phyloP scores from a whole-genome alignment of 2,797 vertebrate species.

The Neostethus bicornis region DNA sequence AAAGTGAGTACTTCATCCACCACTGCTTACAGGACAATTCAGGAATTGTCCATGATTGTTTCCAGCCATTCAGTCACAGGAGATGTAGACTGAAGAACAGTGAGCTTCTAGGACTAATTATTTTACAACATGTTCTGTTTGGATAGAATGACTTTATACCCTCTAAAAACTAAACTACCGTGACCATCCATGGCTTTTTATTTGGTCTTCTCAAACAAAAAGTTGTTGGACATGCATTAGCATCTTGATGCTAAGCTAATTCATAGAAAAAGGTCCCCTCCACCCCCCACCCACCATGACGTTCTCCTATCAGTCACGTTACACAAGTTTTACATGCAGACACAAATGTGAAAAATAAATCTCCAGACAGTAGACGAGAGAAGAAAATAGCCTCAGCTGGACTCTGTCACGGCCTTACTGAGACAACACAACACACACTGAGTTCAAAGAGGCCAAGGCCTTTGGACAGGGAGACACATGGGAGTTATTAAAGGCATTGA shows the following conservation, averaged over 20 bases:
- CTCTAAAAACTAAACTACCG: not conserved
- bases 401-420: conserved; percentile 65
- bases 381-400: conserved; percentile 73
- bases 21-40: not conserved
- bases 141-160: conserved; percentile 2
- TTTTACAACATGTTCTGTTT: not conserved
- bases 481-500: conserved; percentile 62
- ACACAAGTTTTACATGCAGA: conserved; percentile 36
- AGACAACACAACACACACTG: conserved; percentile 57
- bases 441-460: conserved; percentile 59
- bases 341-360: conserved; percentile 60
- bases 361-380: conserved; percentile 68
- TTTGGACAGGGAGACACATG: conserved; percentile 58
- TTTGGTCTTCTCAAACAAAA: conserved; percentile 22
- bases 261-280: conserved; percentile 46
- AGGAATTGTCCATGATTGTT: not conserved
- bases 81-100: not conserved
- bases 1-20: too few species aligned
- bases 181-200: conserved; percentile 1
- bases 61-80: not conserved
- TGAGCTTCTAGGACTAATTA: not conserved
- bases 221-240: conserved; percentile 20
- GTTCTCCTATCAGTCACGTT: conserved; percentile 46
- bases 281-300: conserved; percentile 55
- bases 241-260: conserved; percentile 27